phyloP scores from a whole-genome alignment of 1,140 invertebrate species.

The Eumeta japonica region DNA sequence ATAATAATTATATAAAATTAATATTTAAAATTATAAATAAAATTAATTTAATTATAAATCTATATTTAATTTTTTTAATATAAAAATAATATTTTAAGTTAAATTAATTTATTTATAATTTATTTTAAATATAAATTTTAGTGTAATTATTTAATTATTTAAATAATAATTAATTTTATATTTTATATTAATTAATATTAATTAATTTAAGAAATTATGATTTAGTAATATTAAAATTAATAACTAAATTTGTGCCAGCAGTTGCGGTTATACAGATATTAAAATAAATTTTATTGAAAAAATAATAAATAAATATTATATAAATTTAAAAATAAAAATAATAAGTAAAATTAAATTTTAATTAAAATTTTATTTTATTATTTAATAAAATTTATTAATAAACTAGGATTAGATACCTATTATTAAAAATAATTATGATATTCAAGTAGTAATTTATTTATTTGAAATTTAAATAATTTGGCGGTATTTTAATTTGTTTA shows the following conservation, averaged over 20 bases:
- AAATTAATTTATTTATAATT: conserved; percentile 34
- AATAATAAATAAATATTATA: conserved; percentile 26
- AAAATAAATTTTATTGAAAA: conserved; percentile 27
- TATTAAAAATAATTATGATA: conserved; percentile 48
- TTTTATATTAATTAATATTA: conserved; percentile 38
- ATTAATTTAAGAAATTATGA: conserved; percentile 47
- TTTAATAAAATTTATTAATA: conserved; percentile 35
- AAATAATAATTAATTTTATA: conserved; percentile 25
- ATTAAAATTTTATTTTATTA: conserved; percentile 25
- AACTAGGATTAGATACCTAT: conserved; percentile 69
- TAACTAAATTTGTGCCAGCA: conserved; percentile 60
- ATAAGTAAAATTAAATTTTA: conserved; percentile 31
- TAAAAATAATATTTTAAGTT: conserved; percentile 29
- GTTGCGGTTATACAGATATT: conserved; percentile 56
- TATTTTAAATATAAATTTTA: conserved; percentile 43
- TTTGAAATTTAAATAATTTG: conserved; percentile 60
- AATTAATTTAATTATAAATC: conserved; percentile 57
- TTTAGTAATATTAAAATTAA: conserved; percentile 35
- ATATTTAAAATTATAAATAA: conserved; percentile 12
- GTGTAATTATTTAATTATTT: conserved; percentile 33
- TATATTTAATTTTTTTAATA: conserved; percentile 37
- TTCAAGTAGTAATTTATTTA: conserved; percentile 52
- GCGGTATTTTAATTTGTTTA: conserved; percentile 60
- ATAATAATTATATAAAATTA: conserved; percentile 40
- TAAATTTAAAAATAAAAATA: conserved; percentile 37